Evolutionary conservation across 2,797 vertebrate species (phyloP).

Genomic region (Nyctibius grandis): DNA sequence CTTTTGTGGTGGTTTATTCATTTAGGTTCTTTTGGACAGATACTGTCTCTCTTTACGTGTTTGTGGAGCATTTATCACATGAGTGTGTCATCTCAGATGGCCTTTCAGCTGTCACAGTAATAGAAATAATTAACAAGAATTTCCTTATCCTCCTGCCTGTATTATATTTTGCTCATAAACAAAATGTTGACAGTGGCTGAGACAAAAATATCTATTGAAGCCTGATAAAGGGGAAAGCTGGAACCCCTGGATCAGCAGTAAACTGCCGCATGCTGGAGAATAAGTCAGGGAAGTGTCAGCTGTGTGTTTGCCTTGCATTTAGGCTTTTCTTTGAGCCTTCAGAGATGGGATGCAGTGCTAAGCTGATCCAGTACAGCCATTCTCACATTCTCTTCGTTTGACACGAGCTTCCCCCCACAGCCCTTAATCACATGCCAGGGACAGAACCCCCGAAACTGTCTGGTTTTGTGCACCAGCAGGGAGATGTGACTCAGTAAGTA

Average conservation of each 20-base stretch:
- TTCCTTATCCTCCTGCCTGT: not conserved
- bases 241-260: not conserved
- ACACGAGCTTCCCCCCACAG: fast-evolving
- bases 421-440: not conserved
- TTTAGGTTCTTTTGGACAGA: not conserved
- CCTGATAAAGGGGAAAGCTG: not conserved
- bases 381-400: not conserved
- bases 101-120: not conserved
- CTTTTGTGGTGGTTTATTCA: not conserved
- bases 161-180: not conserved
- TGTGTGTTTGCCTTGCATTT: not conserved
- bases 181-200: not conserved
- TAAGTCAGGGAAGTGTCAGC: not conserved
- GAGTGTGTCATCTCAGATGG: not conserved
- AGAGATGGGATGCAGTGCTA: not conserved
- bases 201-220: not conserved
- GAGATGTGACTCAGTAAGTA: not conserved
- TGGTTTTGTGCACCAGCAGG: not conserved
- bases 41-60: not conserved
- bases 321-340: not conserved
- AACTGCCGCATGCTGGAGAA: not conserved
- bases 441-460: not conserved
- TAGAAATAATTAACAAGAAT: not conserved
- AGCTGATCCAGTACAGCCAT: not conserved
- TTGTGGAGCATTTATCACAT: not conserved